A percentile compares a stretch with the other conserved stretches of the same genome.
phyloP scores from a whole-genome alignment of 2,888 invertebrate species.

The Tachina grossa region DNA sequence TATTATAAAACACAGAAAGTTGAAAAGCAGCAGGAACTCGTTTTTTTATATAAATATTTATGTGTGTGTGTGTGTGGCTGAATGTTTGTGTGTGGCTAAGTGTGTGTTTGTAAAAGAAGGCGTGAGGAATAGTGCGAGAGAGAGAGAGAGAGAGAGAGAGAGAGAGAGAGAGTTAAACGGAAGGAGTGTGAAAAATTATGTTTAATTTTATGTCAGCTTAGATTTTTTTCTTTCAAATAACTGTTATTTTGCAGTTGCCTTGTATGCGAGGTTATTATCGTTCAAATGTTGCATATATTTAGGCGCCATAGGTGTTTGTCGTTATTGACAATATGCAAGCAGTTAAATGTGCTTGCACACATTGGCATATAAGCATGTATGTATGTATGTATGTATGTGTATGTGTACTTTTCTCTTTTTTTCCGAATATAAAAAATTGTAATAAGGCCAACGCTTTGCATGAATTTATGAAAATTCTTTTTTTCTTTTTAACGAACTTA shows the following conservation, averaged over 20 bases:
- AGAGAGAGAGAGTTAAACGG: background rate
- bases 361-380: no score
- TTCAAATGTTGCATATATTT: constrained; percentile 14
- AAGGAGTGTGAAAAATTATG: constrained; percentile 5
- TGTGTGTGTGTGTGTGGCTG: background rate
- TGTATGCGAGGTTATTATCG: background rate
- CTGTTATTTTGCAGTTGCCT: background rate
- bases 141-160: background rate
- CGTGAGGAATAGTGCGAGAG: background rate
- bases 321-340: constrained; percentile 30
- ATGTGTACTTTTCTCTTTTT: no score
- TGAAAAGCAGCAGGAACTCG: constrained; percentile 1
- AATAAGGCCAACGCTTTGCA: no score
- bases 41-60: background rate
- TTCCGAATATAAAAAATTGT: no score
- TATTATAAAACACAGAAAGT: background rate
- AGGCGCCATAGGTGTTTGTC: constrained; percentile 35
- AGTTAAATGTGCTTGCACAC: constrained; percentile 7
- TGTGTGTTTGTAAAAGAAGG: background rate
- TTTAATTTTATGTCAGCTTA: background rate
- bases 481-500: no score
- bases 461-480: no score
- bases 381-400: no score
- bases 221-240: constrained; percentile 22
- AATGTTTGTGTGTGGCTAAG: background rate